phyloP scores from a whole-genome alignment of 2,888 invertebrate species.

The Acleris cristana region DNA sequence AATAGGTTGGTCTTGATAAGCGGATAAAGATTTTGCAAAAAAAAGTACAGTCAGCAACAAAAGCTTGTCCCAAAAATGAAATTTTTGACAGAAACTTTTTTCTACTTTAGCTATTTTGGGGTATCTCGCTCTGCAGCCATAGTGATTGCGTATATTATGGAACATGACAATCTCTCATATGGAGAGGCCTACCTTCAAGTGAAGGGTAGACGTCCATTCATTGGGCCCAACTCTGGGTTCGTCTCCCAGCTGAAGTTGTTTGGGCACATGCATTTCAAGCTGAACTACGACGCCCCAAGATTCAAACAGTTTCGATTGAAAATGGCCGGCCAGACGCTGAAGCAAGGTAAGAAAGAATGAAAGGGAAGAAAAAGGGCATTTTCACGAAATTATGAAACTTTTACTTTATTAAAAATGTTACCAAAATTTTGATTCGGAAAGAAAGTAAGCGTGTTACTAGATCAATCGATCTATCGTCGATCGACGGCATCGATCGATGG shows the following conservation, averaged over 20 bases:
- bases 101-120: constrained; percentile 89
- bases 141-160: constrained; percentile 94
- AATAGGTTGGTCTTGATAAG: too few species aligned
- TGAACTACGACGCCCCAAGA: constrained; percentile 87
- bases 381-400: too few species aligned
- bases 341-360: constrained; percentile 81
- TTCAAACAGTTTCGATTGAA: constrained; percentile 91
- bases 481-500: too few species aligned
- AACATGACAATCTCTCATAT: constrained; percentile 89
- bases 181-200: constrained; percentile 87
- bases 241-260: constrained; percentile 90
- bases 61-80: too few species aligned
- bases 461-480: too few species aligned
- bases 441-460: too few species aligned
- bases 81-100: too few species aligned
- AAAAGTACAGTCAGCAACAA: too few species aligned
- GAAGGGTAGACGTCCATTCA: constrained; percentile 87
- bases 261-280: constrained; percentile 88
- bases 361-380: constrained; percentile 72
- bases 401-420: too few species aligned
- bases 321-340: constrained; percentile 91
- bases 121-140: constrained; percentile 95
- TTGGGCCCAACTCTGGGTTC: constrained; percentile 93
- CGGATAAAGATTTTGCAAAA: too few species aligned
- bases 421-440: too few species aligned